Conservation (phyloP, 2,797 vertebrate species). For the Semotilus atromaculatus region DNA sequence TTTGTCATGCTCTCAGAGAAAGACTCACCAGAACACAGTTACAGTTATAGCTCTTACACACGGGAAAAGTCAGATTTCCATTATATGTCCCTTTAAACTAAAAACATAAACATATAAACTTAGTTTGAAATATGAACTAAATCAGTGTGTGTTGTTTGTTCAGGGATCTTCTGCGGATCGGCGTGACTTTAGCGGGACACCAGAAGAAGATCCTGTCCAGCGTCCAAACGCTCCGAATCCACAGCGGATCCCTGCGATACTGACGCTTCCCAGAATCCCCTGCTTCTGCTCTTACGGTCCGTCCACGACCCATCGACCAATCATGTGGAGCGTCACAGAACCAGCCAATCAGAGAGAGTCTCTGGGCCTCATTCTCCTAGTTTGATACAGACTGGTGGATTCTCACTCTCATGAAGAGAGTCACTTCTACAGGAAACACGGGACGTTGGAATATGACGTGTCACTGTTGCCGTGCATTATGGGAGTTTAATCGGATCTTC, state of each 20-base stretch:
- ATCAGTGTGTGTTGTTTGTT: not conserved
- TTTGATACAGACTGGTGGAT: not conserved
- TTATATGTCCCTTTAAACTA: too few species aligned
- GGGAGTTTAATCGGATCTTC: slow-evolving; percentile 60
- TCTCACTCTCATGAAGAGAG: not conserved
- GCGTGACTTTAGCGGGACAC: slow-evolving; percentile 85
- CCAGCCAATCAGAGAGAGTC: not conserved
- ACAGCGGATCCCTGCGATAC: slow-evolving; percentile 73
- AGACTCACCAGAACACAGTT: too few species aligned
- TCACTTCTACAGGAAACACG: not conserved
- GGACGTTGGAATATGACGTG: not conserved
- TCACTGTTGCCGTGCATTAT: slow-evolving; percentile 39
- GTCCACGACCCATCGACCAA: not conserved
- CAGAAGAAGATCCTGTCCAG: slow-evolving; percentile 90
- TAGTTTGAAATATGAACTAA: too few species aligned
- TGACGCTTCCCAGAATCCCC: slow-evolving; percentile 64
- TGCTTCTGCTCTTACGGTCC: slow-evolving; percentile 15
- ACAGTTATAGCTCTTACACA: too few species aligned
- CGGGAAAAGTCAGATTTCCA: too few species aligned
- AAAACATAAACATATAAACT: too few species aligned
- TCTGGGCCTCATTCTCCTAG: not conserved
- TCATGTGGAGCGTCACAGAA: not conserved
- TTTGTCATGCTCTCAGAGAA: too few species aligned
- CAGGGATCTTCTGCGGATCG: slow-evolving; percentile 81
- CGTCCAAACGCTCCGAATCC: slow-evolving; percentile 81